These are phyloP conservation scores for Coenonympha arcania DNA, from an alignment of 2,888 invertebrate species.

Conservation along the genomic window DNA sequence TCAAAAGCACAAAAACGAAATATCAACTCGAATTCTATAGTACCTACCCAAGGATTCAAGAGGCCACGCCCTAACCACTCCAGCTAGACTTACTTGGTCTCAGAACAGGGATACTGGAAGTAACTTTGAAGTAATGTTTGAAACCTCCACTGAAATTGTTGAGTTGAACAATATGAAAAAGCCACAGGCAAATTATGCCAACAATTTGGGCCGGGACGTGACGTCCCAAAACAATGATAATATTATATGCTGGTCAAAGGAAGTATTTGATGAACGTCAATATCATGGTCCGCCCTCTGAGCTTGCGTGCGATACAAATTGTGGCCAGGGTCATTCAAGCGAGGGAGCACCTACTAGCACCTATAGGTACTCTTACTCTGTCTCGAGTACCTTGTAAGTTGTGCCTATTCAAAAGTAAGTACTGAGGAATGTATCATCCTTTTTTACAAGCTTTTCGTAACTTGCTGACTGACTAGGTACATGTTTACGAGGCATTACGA, in stretches of 20 bases:
- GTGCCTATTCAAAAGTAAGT: too few relatives aligned
- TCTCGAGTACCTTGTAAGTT: background rate
- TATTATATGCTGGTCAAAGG: conserved; percentile 26
- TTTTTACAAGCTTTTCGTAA: too few relatives aligned
- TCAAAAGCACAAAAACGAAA: too few relatives aligned
- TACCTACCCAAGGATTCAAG: too few relatives aligned
- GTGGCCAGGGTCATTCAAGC: conserved; percentile 1
- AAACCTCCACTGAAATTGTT: background rate
- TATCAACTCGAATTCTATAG: too few relatives aligned
- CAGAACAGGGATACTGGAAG: too few relatives aligned
- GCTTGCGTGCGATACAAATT: conserved; percentile 2
- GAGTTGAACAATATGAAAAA: background rate
- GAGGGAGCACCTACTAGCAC: background rate
- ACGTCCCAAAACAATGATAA: conserved; percentile 13
- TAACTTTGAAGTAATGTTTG: too few relatives aligned
- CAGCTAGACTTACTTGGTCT: too few relatives aligned
- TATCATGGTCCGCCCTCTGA: conserved; percentile 10
- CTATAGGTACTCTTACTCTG: background rate
- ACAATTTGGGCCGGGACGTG: conserved; percentile 7
- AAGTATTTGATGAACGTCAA: conserved; percentile 21
- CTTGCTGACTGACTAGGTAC: too few relatives aligned
- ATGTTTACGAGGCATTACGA: too few relatives aligned
- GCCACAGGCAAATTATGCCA: background rate
- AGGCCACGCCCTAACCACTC: too few relatives aligned
- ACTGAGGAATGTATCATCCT: too few relatives aligned